These are phyloP conservation scores for Centropus bengalensis DNA, from an alignment of 2,113 vertebrate genomes.

Conservation along the genomic window DNA sequence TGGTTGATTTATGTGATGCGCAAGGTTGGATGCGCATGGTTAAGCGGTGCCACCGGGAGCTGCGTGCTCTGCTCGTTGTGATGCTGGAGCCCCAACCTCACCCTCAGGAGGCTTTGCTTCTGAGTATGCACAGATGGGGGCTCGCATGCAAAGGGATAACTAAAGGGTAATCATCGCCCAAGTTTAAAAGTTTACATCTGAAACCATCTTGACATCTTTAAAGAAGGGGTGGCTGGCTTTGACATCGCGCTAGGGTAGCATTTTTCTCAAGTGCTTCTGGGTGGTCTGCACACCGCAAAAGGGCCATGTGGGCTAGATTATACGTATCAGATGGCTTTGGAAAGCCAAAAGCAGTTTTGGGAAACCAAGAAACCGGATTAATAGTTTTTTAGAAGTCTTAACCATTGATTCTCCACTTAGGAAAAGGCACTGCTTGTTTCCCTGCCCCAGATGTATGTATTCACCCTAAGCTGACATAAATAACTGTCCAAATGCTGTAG, in stretches of 20 bases:
- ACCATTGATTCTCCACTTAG: background rate
- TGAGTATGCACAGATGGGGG: background rate
- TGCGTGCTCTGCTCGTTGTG: fast-evolving
- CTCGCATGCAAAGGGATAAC: background rate
- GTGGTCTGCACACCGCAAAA: conserved; percentile 49
- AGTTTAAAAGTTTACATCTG: background rate
- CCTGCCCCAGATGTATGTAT: conserved; percentile 1
- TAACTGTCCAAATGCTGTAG: conserved; percentile 65
- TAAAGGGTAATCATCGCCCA: background rate
- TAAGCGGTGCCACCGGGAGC: fast-evolving
- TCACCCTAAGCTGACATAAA: conserved; percentile 52
- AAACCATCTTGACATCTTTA: background rate
- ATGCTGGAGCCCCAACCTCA: background rate
- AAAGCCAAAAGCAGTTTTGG: conserved; percentile 27
- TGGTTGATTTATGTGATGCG: too few species aligned
- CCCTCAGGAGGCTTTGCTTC: background rate
- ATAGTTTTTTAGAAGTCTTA: conserved; percentile 38
- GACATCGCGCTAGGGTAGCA: background rate
- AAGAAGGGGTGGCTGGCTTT: background rate
- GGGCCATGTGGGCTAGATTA: conserved; percentile 65
- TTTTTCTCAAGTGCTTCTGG: conserved; percentile 28
- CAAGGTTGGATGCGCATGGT: too few species aligned
- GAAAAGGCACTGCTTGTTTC: background rate
- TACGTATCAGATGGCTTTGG: conserved; percentile 50
- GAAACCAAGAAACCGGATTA: conserved; percentile 48